Evolutionary conservation across 2,113 vertebrate species (phyloP).

Genomic region (Himantopus leucocephalus): DNA sequence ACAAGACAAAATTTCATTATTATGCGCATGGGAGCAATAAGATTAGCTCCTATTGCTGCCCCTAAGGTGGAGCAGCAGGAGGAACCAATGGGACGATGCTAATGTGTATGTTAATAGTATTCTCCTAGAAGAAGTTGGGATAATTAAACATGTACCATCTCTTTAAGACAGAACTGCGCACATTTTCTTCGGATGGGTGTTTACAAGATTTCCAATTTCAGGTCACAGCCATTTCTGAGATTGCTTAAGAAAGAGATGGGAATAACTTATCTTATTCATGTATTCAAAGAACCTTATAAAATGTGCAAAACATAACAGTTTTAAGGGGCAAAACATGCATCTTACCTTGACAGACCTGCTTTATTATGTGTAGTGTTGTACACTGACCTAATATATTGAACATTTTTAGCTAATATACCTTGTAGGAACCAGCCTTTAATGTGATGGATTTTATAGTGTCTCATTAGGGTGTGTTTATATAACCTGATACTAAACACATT

Average conservation of each 20-base stretch:
- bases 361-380: constrained; percentile 78
- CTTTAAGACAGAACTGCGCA: constrained; percentile 80
- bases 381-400: constrained; percentile 81
- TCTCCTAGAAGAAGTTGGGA: constrained; percentile 81
- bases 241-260: constrained; percentile 81
- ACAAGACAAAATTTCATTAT: constrained; percentile 84
- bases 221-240: constrained; percentile 83
- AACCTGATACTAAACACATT: constrained; percentile 81
- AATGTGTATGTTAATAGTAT: constrained; percentile 85
- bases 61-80: constrained; percentile 84
- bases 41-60: constrained; percentile 84
- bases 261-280: constrained; percentile 84
- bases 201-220: constrained; percentile 86
- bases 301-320: constrained; percentile 82
- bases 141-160: constrained; percentile 85
- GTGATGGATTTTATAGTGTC: constrained; percentile 85
- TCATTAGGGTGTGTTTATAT: constrained; percentile 85
- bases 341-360: constrained; percentile 79
- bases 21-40: constrained; percentile 85
- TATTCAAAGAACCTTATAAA: constrained; percentile 85
- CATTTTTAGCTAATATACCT: constrained; percentile 84
- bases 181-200: constrained; percentile 84
- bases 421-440: constrained; percentile 81
- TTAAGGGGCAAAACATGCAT: constrained; percentile 80
- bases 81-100: constrained; percentile 83